Percentiles rank a stretch among this genome's conserved stretches.
Conservation (phyloP, 1,140 invertebrate species). For the Ceratina calcarata region DNA sequence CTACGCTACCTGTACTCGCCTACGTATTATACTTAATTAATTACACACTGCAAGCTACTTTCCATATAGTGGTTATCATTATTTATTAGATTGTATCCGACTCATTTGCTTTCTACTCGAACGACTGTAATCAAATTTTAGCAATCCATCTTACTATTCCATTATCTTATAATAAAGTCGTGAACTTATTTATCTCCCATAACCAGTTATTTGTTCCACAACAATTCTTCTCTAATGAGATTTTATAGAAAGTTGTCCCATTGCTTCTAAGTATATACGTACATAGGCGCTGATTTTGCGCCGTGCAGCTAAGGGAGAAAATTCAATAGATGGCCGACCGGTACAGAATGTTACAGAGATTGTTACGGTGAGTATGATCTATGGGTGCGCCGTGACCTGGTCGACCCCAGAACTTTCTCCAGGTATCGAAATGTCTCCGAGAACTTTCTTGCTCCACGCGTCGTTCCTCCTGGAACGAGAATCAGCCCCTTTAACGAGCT, state of each 20-base stretch:
- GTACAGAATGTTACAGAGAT: slow-evolving; percentile 76
- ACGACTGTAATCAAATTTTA: too few species aligned
- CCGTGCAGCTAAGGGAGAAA: slow-evolving; percentile 1
- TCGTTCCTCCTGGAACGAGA: slow-evolving; percentile 76
- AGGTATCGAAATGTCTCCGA: slow-evolving; percentile 84
- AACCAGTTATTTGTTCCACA: neutral
- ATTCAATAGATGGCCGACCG: slow-evolving; percentile 70
- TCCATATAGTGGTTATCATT: too few species aligned
- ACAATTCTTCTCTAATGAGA: neutral
- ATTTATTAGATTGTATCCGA: too few species aligned
- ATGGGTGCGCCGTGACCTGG: slow-evolving; percentile 85
- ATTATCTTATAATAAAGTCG: neutral
- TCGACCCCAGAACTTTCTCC: slow-evolving; percentile 85
- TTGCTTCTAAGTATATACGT: neutral
- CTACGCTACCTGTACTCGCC: too few species aligned
- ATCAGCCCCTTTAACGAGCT: neutral
- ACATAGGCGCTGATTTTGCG: neutral
- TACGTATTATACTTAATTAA: too few species aligned
- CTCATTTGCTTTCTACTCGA: too few species aligned
- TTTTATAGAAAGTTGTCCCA: slow-evolving; percentile 2
- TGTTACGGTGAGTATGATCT: slow-evolving; percentile 72
- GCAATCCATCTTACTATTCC: neutral
- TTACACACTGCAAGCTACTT: too few species aligned
- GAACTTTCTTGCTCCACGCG: slow-evolving; percentile 82
- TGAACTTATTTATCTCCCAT: slow-evolving; percentile 1